These are phyloP conservation scores for Falco peregrinus DNA, from an alignment of 2,797 vertebrate genomes.

Conservation along the genomic window DNA sequence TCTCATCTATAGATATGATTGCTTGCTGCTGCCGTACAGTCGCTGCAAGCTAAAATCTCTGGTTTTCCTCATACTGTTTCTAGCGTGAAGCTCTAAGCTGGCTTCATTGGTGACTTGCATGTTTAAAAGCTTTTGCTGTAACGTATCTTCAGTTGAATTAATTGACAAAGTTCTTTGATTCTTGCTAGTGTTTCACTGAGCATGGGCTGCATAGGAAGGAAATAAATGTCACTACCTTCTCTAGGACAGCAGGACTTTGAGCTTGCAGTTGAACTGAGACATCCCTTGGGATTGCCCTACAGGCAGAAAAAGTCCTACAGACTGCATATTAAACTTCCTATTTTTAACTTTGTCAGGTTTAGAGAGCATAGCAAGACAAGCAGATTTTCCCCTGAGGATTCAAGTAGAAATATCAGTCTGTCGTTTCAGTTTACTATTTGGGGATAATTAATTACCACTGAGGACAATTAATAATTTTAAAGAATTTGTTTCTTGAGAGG, in stretches of 20 bases:
- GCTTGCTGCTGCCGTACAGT: not conserved
- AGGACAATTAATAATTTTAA: conserved; percentile 48
- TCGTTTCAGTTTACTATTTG: conserved; percentile 52
- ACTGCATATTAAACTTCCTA: conserved; percentile 56
- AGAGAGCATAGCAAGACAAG: conserved; percentile 40
- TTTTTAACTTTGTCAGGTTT: conserved; percentile 64
- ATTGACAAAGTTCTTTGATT: not conserved
- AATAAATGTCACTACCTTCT: conserved; percentile 33
- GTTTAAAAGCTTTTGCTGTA: conserved; percentile 10
- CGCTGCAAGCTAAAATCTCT: not conserved
- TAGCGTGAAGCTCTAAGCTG: not conserved
- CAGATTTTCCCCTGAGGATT: conserved; percentile 24
- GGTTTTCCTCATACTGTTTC: not conserved
- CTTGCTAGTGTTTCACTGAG: not conserved
- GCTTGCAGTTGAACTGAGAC: conserved; percentile 20
- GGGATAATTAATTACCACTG: conserved; percentile 54
- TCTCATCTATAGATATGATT: not conserved
- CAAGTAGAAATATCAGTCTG: conserved; percentile 55
- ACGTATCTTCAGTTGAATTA: not conserved
- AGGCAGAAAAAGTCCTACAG: conserved; percentile 51
- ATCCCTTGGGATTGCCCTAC: conserved; percentile 43
- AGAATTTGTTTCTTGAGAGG: not conserved
- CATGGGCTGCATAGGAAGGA: not conserved
- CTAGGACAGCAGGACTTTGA: conserved; percentile 29
- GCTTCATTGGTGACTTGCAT: not conserved